Conservation (phyloP, 2,797 vertebrate species). For the Rhynchotus rufescens region DNA sequence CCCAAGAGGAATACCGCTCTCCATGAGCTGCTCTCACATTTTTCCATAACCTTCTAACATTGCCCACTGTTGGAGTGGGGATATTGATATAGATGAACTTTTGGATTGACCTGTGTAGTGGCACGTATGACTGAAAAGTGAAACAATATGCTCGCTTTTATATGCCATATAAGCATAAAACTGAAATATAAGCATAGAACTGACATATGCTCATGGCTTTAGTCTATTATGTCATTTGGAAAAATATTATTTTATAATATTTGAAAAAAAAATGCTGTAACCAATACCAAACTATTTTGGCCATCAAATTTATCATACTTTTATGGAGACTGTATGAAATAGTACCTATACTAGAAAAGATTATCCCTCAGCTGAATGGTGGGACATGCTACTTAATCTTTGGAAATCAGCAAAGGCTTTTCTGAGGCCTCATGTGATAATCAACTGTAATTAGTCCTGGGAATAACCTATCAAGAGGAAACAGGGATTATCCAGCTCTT, state of each 20-base stretch:
- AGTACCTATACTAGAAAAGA: background rate
- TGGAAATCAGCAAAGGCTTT: background rate
- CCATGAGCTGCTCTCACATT: rapidly evolving
- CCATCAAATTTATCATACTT: rapidly evolving
- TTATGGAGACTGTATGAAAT: background rate
- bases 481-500: background rate
- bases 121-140: background rate
- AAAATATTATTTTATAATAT: background rate
- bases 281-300: background rate
- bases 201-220: background rate
- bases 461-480: background rate
- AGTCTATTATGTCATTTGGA: background rate
- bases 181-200: background rate
- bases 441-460: background rate
- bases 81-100: background rate
- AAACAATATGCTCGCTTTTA: background rate
- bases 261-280: rapidly evolving
- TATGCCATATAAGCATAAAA: background rate
- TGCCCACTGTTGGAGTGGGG: rapidly evolving
- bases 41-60: background rate
- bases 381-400: background rate
- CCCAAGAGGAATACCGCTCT: background rate
- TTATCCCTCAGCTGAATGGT: background rate
- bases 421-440: background rate
- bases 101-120: background rate